A percentile compares a stretch with the other conserved stretches of the same genome.
Evolutionary conservation across 1,140 invertebrate genomes (phyloP).

Genomic region (Matsumurasca onukii): DNA sequence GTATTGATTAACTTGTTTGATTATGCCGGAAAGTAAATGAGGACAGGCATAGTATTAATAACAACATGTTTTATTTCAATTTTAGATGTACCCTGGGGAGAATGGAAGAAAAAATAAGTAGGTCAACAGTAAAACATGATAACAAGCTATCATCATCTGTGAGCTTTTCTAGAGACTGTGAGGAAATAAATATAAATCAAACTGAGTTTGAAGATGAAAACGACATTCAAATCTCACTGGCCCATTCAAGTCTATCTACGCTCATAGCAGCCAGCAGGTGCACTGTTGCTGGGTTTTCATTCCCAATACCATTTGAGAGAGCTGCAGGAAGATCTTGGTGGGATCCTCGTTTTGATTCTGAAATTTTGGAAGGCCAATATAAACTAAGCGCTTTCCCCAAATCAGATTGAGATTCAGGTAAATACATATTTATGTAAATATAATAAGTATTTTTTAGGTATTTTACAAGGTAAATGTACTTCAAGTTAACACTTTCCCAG

Average conservation of each 20-base stretch:
- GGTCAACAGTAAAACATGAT: background rate
- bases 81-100: too few species aligned
- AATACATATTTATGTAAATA: too few species aligned
- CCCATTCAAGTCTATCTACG: constrained; percentile 73
- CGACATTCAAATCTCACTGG: constrained; percentile 69
- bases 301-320: constrained; percentile 83
- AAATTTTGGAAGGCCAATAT: constrained; percentile 89
- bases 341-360: constrained; percentile 93
- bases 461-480: too few species aligned
- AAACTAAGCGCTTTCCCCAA: constrained; percentile 84
- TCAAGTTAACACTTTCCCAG: too few species aligned
- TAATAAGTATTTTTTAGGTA: too few species aligned
- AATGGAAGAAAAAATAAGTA: background rate
- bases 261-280: constrained; percentile 64
- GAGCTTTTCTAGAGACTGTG: constrained; percentile 36
- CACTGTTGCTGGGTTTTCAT: constrained; percentile 73
- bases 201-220: constrained; percentile 47
- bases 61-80: too few species aligned
- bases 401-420: constrained; percentile 87
- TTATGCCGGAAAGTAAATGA: too few species aligned
- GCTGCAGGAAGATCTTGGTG: constrained; percentile 81
- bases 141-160: constrained; percentile 1
- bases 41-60: too few species aligned
- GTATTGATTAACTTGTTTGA: too few species aligned
- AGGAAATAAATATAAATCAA: constrained; percentile 34